Evolutionary conservation across 2,888 invertebrate genomes (phyloP).

Genomic region (Prosopocoilus inquinatus): DNA sequence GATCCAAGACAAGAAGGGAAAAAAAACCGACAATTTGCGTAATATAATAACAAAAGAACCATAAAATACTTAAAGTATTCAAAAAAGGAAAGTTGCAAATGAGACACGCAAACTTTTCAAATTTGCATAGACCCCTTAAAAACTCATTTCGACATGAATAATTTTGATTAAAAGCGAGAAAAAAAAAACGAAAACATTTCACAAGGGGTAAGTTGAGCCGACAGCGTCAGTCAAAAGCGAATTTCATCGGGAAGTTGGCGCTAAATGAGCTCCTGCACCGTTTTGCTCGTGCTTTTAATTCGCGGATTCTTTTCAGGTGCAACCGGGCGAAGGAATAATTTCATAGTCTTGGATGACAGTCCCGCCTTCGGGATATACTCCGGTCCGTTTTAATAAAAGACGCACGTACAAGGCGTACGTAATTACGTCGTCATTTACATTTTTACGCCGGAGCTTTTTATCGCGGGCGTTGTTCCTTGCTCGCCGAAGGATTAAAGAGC

Average conservation of each 20-base stretch:
- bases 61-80: too few relatives aligned
- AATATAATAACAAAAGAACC: too few relatives aligned
- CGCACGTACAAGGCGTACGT: slow-evolving; percentile 37
- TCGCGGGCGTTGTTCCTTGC: too few relatives aligned
- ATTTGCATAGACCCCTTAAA: neutral
- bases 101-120: neutral
- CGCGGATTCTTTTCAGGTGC: slow-evolving; percentile 36
- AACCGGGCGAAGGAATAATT: slow-evolving; percentile 40
- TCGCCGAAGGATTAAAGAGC: too few relatives aligned
- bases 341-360: slow-evolving; percentile 40
- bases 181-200: neutral
- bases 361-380: slow-evolving; percentile 37
- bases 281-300: slow-evolving; percentile 40
- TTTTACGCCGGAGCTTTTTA: neutral
- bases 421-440: slow-evolving; percentile 25
- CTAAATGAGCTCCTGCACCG: slow-evolving; percentile 39
- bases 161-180: neutral
- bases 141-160: neutral
- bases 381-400: slow-evolving; percentile 41
- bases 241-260: slow-evolving; percentile 23
- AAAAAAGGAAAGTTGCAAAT: too few relatives aligned
- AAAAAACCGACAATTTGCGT: too few relatives aligned
- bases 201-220: neutral
- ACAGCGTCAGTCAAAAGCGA: slow-evolving; percentile 1
- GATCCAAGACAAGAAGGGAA: too few relatives aligned